phyloP scores from a whole-genome alignment of 2,113 vertebrate genomes.

The Lichenostomus cassidix region DNA sequence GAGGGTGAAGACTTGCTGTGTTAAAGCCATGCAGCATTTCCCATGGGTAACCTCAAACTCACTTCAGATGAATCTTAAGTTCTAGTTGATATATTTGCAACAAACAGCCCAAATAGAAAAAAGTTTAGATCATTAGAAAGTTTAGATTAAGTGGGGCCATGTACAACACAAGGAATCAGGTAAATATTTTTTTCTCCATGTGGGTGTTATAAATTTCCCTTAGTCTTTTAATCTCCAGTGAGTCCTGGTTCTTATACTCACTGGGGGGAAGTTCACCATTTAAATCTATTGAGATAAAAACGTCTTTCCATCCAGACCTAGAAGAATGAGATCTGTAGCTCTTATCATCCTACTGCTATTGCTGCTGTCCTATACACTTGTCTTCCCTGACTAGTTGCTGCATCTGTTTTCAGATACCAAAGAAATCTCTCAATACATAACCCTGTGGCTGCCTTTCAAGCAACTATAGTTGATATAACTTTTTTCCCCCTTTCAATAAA shows the following conservation, averaged over 20 bases:
- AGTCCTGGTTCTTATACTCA: neutral
- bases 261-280: neutral
- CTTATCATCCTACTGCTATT: neutral
- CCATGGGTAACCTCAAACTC: neutral
- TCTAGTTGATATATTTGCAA: neutral
- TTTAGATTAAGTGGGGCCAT: neutral
- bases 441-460: neutral
- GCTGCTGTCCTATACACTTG: neutral
- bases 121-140: neutral
- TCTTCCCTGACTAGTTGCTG: neutral
- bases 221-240: neutral
- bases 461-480: neutral
- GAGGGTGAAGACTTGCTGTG: neutral
- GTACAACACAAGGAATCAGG: neutral
- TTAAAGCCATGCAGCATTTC: neutral
- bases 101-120: neutral
- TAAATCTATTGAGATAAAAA: neutral
- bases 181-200: neutral
- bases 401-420: neutral
- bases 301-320: neutral
- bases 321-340: neutral
- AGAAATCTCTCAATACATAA: neutral
- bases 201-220: neutral
- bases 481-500: neutral
- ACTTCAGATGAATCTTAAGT: neutral